A percentile compares a stretch with the other conserved stretches of the same genome.
phyloP scores from a whole-genome alignment of 2,113 vertebrate genomes.

The Seriola quinqueradiata region DNA sequence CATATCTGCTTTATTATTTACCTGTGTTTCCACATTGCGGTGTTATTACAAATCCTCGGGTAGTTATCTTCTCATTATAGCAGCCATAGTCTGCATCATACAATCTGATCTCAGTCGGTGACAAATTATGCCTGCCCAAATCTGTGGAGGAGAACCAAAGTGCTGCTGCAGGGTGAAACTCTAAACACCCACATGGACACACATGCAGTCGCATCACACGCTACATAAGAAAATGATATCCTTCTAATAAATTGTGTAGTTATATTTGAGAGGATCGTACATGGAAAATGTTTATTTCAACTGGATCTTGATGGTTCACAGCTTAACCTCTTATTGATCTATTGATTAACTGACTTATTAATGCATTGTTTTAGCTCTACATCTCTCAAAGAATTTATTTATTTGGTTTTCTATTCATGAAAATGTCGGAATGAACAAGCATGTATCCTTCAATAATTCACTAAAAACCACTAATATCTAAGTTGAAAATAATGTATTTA shows the following conservation, averaged over 20 bases:
- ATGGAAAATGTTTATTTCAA: neutral
- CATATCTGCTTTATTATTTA: constrained; percentile 35
- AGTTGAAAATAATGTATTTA: too few species aligned
- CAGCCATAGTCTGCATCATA: constrained; percentile 24
- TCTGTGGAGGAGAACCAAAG: constrained; percentile 18
- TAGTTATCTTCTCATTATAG: constrained; percentile 57
- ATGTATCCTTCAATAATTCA: too few species aligned
- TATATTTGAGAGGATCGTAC: neutral
- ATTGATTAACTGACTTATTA: too few species aligned
- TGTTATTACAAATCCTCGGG: constrained; percentile 63
- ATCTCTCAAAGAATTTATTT: too few species aligned
- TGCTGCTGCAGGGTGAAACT: constrained; percentile 7
- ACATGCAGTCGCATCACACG: neutral
- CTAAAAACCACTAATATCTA: too few species aligned
- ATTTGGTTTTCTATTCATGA: too few species aligned
- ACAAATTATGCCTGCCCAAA: constrained; percentile 27
- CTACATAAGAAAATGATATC: neutral
- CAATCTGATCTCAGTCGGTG: constrained; percentile 40
- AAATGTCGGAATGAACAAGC: too few species aligned
- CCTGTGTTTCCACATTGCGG: neutral
- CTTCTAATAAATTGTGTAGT: neutral
- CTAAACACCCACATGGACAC: neutral
- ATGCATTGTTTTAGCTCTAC: too few species aligned
- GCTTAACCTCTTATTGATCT: neutral
- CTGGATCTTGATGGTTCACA: too few species aligned